These are phyloP conservation scores for Beris chalybata DNA, from an alignment of 2,888 invertebrate species.

Conservation along the genomic window DNA sequence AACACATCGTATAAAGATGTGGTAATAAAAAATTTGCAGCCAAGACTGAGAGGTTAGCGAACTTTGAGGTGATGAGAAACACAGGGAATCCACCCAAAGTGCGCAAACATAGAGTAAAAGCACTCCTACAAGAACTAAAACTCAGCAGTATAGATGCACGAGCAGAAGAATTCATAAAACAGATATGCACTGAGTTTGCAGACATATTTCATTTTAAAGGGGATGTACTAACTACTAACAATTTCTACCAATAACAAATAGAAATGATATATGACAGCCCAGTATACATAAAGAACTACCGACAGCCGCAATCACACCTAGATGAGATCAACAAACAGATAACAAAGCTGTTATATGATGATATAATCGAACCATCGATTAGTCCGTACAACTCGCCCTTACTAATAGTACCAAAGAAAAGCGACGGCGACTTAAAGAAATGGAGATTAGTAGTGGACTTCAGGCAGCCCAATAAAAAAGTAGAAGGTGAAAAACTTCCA, in stretches of 20 bases:
- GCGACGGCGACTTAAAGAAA: slow-evolving; percentile 12
- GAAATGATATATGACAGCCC: slow-evolving; percentile 2
- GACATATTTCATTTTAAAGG: neutral
- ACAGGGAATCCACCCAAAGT: neutral
- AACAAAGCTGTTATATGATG: slow-evolving; percentile 8
- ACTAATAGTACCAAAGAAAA: slow-evolving; percentile 37
- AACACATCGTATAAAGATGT: slow-evolving; percentile 9
- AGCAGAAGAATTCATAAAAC: neutral
- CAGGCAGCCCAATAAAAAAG: slow-evolving; percentile 28
- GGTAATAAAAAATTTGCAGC: neutral
- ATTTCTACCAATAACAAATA: slow-evolving; percentile 5
- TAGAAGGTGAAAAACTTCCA: slow-evolving; percentile 31
- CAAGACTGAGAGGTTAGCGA: neutral
- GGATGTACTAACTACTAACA: slow-evolving; percentile 5
- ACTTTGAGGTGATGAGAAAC: neutral
- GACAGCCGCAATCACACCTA: neutral
- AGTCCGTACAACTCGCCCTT: slow-evolving; percentile 39
- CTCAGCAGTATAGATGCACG: neutral
- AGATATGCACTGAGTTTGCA: neutral
- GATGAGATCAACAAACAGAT: slow-evolving; percentile 8
- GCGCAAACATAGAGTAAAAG: too few relatives aligned
- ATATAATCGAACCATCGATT: slow-evolving; percentile 34
- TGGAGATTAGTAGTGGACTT: slow-evolving; percentile 10
- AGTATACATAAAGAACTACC: slow-evolving; percentile 6
- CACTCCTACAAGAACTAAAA: neutral